Conservation (phyloP, 2,113 vertebrate species). For the Epinephelus moara region DNA sequence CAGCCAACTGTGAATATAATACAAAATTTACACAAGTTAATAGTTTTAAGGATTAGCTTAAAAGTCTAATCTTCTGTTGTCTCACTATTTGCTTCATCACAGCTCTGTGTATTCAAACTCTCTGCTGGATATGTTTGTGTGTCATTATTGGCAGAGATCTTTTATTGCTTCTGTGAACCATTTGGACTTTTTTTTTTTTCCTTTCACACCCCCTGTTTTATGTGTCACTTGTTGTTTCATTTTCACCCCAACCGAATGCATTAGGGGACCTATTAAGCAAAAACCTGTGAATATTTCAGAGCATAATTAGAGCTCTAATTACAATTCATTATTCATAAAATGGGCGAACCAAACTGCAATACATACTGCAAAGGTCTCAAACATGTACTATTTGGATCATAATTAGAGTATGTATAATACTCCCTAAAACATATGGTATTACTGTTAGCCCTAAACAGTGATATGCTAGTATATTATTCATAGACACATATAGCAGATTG, state of each 20-base stretch:
- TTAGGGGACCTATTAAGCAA: constrained; percentile 64
- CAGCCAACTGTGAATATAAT: constrained; percentile 32
- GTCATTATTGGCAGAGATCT: constrained; percentile 55
- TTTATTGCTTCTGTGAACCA: constrained; percentile 54
- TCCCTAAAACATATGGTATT: constrained; percentile 48
- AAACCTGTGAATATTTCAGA: constrained; percentile 74
- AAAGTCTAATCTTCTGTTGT: constrained; percentile 36
- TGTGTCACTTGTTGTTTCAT: constrained; percentile 65
- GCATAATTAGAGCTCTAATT: constrained; percentile 76
- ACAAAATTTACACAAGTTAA: constrained; percentile 11
- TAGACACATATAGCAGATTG: constrained; percentile 41
- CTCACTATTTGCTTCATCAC: constrained; percentile 41
- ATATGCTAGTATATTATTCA: constrained; percentile 53
- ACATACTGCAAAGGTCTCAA: constrained; percentile 47
- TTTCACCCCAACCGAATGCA: constrained; percentile 62
- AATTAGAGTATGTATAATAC: constrained; percentile 53
- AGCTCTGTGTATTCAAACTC: constrained; percentile 51
- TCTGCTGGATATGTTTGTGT: constrained; percentile 40
- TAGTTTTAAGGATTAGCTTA: constrained; percentile 40
- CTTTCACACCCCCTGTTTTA: constrained; percentile 53
- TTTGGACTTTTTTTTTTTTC: constrained; percentile 31
- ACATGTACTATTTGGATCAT: constrained; percentile 45
- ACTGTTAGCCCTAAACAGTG: constrained; percentile 9
- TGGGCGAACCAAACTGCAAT: constrained; percentile 44
- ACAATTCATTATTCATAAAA: constrained; percentile 79